Conservation (phyloP, 2,113 vertebrate genomes). For the Hippocampus abdominalis region DNA sequence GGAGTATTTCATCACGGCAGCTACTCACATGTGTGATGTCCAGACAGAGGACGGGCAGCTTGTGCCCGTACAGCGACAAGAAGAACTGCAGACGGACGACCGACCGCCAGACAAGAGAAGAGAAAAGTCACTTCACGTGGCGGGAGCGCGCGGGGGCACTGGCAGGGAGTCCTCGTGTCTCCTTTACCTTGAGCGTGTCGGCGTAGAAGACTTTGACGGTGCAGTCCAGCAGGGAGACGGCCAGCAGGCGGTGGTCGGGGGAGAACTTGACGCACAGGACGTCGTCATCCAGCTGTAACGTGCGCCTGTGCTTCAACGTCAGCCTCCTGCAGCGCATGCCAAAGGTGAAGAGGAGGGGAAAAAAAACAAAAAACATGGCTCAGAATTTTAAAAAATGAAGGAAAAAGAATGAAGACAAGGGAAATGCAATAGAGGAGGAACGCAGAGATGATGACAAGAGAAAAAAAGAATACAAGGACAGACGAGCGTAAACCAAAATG, state of each 20-base stretch:
- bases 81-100: constrained; percentile 79
- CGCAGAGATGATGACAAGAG: no score
- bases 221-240: constrained; percentile 88
- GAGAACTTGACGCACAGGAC: constrained; percentile 88
- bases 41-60: constrained; percentile 93
- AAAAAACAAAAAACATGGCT: no score
- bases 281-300: constrained; percentile 90
- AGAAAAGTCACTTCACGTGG: neutral
- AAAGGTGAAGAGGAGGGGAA: no score
- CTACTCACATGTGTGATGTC: constrained; percentile 90
- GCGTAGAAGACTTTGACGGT: constrained; percentile 93
- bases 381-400: no score
- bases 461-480: neutral
- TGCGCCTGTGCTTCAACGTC: constrained; percentile 82
- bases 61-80: constrained; percentile 95
- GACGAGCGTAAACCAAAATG: no score
- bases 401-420: neutral
- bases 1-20: no score
- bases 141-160: neutral
- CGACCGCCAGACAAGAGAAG: neutral
- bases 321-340: constrained; percentile 67
- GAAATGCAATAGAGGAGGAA: neutral
- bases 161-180: neutral
- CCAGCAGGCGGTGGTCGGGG: constrained; percentile 84
- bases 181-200: constrained; percentile 81